Base-by-base conservation (phyloP, 2,888 invertebrate species). In the Galerucella calmariensis region DNA sequence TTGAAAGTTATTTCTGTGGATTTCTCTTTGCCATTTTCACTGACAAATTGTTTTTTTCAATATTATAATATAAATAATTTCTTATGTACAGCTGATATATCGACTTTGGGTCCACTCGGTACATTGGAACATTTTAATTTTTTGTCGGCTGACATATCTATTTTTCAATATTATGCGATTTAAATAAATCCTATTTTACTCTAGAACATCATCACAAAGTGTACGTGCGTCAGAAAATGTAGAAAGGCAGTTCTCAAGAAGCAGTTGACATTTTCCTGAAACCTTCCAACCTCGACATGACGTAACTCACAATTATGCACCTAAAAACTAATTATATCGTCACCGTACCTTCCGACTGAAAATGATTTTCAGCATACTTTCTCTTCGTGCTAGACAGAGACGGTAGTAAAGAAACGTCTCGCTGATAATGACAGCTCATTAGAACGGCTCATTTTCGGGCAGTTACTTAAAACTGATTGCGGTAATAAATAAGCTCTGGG, bases 381-480 rank as follows among this genome's bases (percentile, higher is more conserved):
- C 65, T 20, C 65, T n/a, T 16, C 24, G 53, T n/a, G 67, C 16
- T 14, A 16, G 71, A 66, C 41, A 58, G 58, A 71, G 71, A 71
- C 27, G 41, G 41, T 46, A 27, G 35, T 14, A 70, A 11, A 48
- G 65, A 56, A 65, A 71, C 56, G 16, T 58, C 72, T n/a, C 35
- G 35, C 59, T 72, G 66, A 58, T 72, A 72, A 72, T 72, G 72
- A 72, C 72, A 72, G 66, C 58, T 72, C 72, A 59, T 72, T 72
- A 72, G 72, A 41, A 59, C 66, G 66, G 44, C 72, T 72, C 72
- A 72, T 72, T 72, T 72, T 72, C 72, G 56, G 66, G 58, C 66
- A 72, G 72, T 72, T 72, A 72, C 72, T 72, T 72, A 72, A 72
- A 72, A 72, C 72, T 72, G 72, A 72, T 72, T 72, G 66, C 24